Conservation (phyloP, 2,113 vertebrate species). For the Enhydra lutris region DNA sequence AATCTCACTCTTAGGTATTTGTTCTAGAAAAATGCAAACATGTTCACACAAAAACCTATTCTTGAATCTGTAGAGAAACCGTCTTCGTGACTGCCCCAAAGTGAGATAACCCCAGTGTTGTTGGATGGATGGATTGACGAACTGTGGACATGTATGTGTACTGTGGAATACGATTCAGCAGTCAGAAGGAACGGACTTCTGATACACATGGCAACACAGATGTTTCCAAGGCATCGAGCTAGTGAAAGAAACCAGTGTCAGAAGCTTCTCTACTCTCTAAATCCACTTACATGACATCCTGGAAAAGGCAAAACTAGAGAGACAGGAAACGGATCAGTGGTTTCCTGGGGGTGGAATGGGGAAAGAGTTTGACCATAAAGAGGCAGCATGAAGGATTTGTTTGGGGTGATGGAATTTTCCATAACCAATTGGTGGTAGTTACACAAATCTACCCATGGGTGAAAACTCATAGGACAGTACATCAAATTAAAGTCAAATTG, state of each 20-base stretch:
- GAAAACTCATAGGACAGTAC: neutral
- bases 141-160: neutral
- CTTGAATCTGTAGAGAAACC: neutral
- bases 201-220: rapidly evolving
- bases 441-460: neutral
- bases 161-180: neutral
- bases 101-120: neutral
- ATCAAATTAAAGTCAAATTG: neutral
- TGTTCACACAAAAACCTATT: neutral
- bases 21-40: neutral
- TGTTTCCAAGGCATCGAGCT: neutral
- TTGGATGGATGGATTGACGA: neutral
- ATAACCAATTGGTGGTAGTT: neutral
- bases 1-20: neutral
- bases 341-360: rapidly evolving
- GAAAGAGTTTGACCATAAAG: neutral
- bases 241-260: neutral
- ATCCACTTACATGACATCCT: neutral
- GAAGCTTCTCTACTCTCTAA: neutral
- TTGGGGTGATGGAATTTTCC: neutral
- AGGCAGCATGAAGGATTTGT: neutral
- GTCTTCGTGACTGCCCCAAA: neutral
- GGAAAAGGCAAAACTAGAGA: neutral
- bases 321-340: neutral
- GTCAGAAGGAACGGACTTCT: neutral